These are phyloP conservation scores for Pseudonaja textilis DNA, from an alignment of 2,113 vertebrate species.

Conservation along the genomic window DNA sequence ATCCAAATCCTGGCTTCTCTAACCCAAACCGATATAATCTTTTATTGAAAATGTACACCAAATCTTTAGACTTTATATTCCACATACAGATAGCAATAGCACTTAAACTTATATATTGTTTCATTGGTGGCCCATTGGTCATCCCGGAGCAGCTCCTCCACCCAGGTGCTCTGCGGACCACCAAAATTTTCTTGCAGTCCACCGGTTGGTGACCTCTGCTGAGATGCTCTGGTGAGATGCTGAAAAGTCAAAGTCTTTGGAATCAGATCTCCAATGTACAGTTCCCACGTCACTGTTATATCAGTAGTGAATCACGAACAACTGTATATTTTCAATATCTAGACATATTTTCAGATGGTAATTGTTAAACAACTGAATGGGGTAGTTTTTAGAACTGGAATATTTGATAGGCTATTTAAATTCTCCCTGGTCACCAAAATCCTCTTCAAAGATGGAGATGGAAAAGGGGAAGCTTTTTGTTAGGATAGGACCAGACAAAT, in stretches of 20 bases:
- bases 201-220: no score
- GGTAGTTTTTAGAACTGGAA: no score
- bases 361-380: no score
- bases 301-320: not conserved
- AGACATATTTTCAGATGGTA: no score
- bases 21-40: slow-evolving; percentile 10
- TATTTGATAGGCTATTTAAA: no score
- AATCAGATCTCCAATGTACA: not conserved
- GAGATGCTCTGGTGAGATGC: not conserved
- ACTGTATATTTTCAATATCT: not conserved
- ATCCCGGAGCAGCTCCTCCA: no score
- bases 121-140: no score
- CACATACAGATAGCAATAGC: rapidly evolving
- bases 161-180: no score
- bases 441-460: not conserved
- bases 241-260: not conserved
- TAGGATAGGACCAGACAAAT: not conserved
- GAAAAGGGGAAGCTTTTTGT: not conserved
- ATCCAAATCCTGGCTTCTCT: slow-evolving; percentile 1
- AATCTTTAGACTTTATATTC: not conserved
- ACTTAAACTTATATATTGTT: no score
- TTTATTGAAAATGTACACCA: not conserved
- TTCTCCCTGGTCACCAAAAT: not conserved
- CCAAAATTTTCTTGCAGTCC: no score
- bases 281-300: not conserved